Base-by-base conservation (phyloP, 2,888 invertebrate species). In the Brenthis hecate region DNA sequence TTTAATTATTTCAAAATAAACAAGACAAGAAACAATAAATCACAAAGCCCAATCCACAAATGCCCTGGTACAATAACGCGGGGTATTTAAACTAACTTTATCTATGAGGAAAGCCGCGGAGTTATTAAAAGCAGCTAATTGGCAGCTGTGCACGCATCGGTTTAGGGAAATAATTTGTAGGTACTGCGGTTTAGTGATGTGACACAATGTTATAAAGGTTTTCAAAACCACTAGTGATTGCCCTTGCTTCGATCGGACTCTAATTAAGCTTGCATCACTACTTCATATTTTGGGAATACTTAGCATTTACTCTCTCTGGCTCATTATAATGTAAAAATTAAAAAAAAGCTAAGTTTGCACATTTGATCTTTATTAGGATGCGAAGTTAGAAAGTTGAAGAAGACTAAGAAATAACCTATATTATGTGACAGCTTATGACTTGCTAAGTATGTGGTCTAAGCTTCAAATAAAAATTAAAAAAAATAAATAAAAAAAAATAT, bases 51-150 rank as follows among this genome's bases (percentile, higher is more conserved):
- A 11, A 47, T 61, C 32, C 54, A 56, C 36, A 48, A 65, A 68
- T 64, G 64, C 47, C 51, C 53, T 13, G 32, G 11, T 51, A 23
- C 48, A 16, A 61, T 19, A 14, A 60, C 19, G 65, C 57, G 28
- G 63, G 73, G 78, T 85, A 82, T 89, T 62, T 62, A 89, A 88
- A 85, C 78, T 77, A 72, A 36, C 71, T 80, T 88, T 90, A 89
- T 90, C 90, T 88, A 89, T 73, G 80, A 88, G 91, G 91, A 91
- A 91, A 91, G 89, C 87, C 89, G 72, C 82, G 77, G 74, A 74
- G 80, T 82, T 82, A 83, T 77, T 80, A 74, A 75, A 77, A 74
- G 71, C 74, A 72, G 68, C 82, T 86, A 89, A 89, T 90, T 89
- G 85, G 81, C 68, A 68, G 66, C 71, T 64, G 72, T 72, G 60